phyloP scores from a whole-genome alignment of 2,888 invertebrate species.

The Athalia circularis region DNA sequence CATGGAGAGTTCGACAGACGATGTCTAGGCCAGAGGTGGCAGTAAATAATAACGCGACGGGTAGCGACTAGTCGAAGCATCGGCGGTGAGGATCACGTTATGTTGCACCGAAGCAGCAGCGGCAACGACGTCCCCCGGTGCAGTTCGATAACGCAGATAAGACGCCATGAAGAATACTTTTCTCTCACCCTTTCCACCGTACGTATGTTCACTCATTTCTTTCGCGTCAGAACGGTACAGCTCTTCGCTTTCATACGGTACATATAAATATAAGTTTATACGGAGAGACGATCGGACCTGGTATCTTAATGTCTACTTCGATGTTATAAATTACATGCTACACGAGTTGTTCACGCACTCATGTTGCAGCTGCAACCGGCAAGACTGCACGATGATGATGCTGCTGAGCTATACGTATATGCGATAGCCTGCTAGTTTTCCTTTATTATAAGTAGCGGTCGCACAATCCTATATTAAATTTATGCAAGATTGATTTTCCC shows the following conservation, averaged over 20 bases:
- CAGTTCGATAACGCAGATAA: slow-evolving; percentile 68
- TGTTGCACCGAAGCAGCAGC: no score
- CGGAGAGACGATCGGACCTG: slow-evolving; percentile 54
- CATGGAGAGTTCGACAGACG: no score
- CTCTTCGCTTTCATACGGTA: not conserved
- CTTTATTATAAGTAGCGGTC: no score
- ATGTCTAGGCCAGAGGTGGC: slow-evolving; percentile 38
- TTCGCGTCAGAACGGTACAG: slow-evolving; percentile 32
- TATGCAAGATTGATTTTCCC: no score
- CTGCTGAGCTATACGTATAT: not conserved
- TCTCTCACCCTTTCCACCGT: slow-evolving; percentile 58
- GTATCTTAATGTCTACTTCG: slow-evolving; percentile 67
- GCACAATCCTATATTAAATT: no score
- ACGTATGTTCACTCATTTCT: slow-evolving; percentile 47
- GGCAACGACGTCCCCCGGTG: not conserved
- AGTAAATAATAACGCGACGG: slow-evolving; percentile 37
- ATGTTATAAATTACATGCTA: slow-evolving; percentile 70
- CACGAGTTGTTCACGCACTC: slow-evolving; percentile 57
- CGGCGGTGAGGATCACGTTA: slow-evolving; percentile 51
- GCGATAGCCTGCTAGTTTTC: no score
- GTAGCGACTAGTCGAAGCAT: slow-evolving; percentile 49
- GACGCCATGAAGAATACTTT: slow-evolving; percentile 69
- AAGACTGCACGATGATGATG: slow-evolving; percentile 38
- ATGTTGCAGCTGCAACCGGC: slow-evolving; percentile 62
- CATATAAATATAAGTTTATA: not conserved